phyloP scores from a whole-genome alignment of 2,888 invertebrate species.

The Spicauda simplicius region DNA sequence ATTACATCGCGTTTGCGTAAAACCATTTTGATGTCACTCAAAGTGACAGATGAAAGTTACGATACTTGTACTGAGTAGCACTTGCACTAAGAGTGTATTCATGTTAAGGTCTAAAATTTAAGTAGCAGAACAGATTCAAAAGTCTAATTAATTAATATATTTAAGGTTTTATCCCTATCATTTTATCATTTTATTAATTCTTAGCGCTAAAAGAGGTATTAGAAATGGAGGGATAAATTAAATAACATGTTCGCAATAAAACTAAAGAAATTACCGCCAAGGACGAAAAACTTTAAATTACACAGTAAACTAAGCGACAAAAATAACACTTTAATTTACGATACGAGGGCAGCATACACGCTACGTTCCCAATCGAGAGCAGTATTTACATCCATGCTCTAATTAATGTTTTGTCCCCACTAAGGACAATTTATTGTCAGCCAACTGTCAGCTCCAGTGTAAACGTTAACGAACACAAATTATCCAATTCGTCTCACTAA shows the following conservation, averaged over 20 bases:
- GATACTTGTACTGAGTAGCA: background rate
- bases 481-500: constrained; percentile 66
- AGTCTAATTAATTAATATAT: too few relatives aligned
- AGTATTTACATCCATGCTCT: constrained; percentile 43
- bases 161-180: too few relatives aligned
- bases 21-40: constrained; percentile 9
- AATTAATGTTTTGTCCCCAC: constrained; percentile 59
- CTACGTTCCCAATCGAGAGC: constrained; percentile 1
- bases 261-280: too few relatives aligned
- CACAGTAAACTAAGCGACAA: background rate
- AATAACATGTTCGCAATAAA: too few relatives aligned
- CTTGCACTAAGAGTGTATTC: too few relatives aligned
- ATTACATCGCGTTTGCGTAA: constrained; percentile 13
- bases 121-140: too few relatives aligned
- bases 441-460: constrained; percentile 58
- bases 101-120: too few relatives aligned
- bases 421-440: constrained; percentile 48
- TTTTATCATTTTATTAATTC: too few relatives aligned
- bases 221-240: too few relatives aligned
- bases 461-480: constrained; percentile 64
- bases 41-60: background rate
- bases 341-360: background rate
- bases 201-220: too few relatives aligned
- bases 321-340: background rate
- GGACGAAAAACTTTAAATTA: background rate